Conservation (phyloP, 2,888 invertebrate genomes). For the Syritta pipiens region DNA sequence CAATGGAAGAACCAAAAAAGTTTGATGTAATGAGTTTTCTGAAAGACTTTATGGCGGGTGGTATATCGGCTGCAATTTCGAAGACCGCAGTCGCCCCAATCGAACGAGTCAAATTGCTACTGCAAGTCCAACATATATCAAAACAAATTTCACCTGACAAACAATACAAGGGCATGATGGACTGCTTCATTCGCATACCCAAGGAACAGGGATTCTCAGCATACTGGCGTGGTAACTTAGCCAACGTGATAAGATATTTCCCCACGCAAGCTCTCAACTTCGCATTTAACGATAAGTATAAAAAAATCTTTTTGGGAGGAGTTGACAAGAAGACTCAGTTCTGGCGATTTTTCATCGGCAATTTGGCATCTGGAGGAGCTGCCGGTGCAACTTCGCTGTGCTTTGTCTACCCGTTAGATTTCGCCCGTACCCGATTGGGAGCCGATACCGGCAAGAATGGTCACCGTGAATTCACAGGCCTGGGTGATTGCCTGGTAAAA, state of each 20-base stretch:
- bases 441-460: conserved; percentile 90
- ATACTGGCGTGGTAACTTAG: conserved; percentile 94
- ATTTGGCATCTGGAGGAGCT: conserved; percentile 92
- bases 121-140: conserved; percentile 93
- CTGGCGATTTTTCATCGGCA: conserved; percentile 89
- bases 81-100: conserved; percentile 95
- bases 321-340: conserved; percentile 91
- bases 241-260: conserved; percentile 94
- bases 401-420: conserved; percentile 95
- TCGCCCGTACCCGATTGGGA: conserved; percentile 89
- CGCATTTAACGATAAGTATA: conserved; percentile 94
- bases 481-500: conserved; percentile 89
- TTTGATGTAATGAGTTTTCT: conserved; percentile 80
- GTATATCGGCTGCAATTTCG: conserved; percentile 92
- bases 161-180: conserved; percentile 91
- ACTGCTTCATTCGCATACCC: conserved; percentile 88
- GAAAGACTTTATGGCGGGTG: conserved; percentile 93
- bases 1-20: too few relatives aligned
- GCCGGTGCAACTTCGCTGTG: conserved; percentile 93
- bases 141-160: conserved; percentile 89
- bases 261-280: conserved; percentile 95
- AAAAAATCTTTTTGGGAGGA: conserved; percentile 81
- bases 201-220: conserved; percentile 89
- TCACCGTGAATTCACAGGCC: conserved; percentile 90
- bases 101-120: conserved; percentile 92